A percentile compares a stretch with the other conserved stretches of the same genome.
Conservation (phyloP, 30 jellyfish, hydroid and myxozoan species). For the Cassiopea xamachana region DNA sequence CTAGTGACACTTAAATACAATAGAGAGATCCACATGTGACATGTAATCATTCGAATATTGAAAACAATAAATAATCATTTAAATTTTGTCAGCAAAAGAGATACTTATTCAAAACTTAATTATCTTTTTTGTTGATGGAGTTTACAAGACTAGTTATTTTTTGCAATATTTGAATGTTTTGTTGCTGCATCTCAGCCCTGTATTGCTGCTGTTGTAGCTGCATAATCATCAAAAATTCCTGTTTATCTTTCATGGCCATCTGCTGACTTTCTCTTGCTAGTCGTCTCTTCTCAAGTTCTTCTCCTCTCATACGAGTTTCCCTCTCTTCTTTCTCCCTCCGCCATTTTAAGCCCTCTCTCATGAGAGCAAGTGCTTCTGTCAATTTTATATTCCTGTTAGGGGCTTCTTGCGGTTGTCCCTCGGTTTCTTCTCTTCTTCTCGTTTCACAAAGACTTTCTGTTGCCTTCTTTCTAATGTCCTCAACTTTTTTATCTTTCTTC, state of each 20-base stretch:
- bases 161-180: not conserved
- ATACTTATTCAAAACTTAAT: no score
- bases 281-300: not conserved
- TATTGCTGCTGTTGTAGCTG: not conserved
- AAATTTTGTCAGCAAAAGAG: no score
- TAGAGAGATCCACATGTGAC: no score
- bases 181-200: not conserved
- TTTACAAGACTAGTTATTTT: no score
- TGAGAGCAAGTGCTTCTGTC: not conserved
- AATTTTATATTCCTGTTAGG: not conserved
- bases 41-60: no score
- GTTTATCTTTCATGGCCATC: not conserved
- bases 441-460: not conserved
- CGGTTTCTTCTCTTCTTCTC: not conserved
- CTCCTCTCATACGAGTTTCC: not conserved
- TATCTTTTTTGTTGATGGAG: no score
- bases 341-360: not conserved
- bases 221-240: not conserved
- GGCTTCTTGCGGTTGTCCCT: not conserved
- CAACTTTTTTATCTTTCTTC: not conserved
- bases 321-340: not conserved
- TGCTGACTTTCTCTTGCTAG: not conserved
- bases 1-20: no score
- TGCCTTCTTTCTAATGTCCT: not conserved
- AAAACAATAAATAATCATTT: no score